These are phyloP conservation scores for Anoplophora glabripennis DNA, from an alignment of 1,140 invertebrate genomes.

Conservation along the genomic window DNA sequence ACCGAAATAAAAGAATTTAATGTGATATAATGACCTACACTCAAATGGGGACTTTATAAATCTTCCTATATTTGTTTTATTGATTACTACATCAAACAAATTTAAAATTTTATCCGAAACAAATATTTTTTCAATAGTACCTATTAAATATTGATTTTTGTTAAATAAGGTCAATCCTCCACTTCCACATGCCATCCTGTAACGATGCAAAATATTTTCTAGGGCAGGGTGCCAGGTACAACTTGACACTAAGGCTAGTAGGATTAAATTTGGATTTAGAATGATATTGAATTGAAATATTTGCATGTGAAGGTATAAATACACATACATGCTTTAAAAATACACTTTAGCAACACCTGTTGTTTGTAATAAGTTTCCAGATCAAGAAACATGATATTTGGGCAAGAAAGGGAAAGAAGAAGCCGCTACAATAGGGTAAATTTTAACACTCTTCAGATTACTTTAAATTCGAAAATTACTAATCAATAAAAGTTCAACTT, in stretches of 20 bases:
- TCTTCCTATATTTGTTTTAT: too few relatives aligned
- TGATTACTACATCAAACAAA: too few relatives aligned
- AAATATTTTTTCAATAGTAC: too few relatives aligned
- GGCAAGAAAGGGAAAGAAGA: slow-evolving; percentile 43
- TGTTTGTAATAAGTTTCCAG: too few relatives aligned
- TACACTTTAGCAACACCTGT: too few relatives aligned
- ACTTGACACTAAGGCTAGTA: background rate
- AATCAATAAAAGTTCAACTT: too few relatives aligned
- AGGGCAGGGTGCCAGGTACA: slow-evolving; percentile 2
- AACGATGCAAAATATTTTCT: background rate
- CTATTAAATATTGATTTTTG: too few relatives aligned
- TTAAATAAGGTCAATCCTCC: background rate
- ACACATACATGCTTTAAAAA: background rate
- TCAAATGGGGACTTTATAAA: too few relatives aligned
- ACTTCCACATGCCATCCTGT: background rate
- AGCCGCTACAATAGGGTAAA: slow-evolving; percentile 50
- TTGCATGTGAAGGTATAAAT: background rate
- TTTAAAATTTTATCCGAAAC: too few relatives aligned
- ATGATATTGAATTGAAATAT: background rate
- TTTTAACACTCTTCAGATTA: background rate
- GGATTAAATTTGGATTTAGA: background rate
- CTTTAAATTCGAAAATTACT: too few relatives aligned
- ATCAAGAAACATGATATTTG: slow-evolving; percentile 41
- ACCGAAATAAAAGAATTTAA: too few relatives aligned
- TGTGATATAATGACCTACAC: too few relatives aligned